phyloP scores from a whole-genome alignment of 2,113 vertebrate genomes.

The Pandion haliaetus region DNA sequence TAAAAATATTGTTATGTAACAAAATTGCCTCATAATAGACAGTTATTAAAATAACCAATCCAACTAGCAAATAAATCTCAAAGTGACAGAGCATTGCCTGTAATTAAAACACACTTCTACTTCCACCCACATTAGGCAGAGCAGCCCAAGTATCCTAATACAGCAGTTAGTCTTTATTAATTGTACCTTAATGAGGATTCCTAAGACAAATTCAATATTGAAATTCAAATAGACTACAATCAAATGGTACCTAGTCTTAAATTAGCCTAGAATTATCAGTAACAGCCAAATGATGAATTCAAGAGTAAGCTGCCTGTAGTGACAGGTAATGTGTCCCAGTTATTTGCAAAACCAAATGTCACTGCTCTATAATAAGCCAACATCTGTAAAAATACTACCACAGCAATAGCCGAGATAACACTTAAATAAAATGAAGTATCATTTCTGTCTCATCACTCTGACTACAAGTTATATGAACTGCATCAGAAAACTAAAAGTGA shows the following conservation, averaged over 20 bases:
- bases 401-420: background rate
- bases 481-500: background rate
- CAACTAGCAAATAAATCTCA: constrained; percentile 10
- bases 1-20: background rate
- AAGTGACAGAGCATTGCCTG: background rate
- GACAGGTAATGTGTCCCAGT: background rate
- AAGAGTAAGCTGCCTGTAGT: background rate
- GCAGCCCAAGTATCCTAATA: background rate
- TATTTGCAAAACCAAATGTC: background rate
- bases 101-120: constrained; percentile 6
- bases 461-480: background rate
- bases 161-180: constrained; percentile 8
- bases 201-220: background rate
- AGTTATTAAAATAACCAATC: background rate
- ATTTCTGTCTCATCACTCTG: background rate
- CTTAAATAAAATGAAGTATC: background rate
- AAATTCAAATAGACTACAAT: background rate
- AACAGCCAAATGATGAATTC: background rate
- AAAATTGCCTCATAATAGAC: background rate
- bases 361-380: background rate
- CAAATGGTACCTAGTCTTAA: background rate
- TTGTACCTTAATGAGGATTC: background rate
- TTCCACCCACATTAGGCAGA: background rate
- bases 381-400: background rate
- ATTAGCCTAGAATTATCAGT: background rate